Conservation (phyloP, 2,888 invertebrate genomes). For the Cerceris rybyensis region DNA sequence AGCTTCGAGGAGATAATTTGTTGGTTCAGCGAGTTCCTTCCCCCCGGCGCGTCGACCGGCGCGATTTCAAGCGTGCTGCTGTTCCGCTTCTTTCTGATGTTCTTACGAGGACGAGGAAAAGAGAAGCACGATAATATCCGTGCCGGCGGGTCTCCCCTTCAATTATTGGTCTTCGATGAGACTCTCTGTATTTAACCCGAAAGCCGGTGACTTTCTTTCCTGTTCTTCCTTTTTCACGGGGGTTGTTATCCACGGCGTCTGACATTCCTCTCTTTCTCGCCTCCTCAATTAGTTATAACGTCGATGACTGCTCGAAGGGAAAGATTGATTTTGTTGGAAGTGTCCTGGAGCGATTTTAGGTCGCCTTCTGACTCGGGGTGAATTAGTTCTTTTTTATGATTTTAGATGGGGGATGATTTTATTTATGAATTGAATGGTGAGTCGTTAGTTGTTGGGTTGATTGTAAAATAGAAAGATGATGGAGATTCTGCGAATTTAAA, state of each 20-base stretch:
- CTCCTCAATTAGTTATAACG: slow-evolving; percentile 26
- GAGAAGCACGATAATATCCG: slow-evolving; percentile 42
- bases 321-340: background rate
- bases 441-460: too few relatives aligned
- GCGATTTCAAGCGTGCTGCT: slow-evolving; percentile 44
- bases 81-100: slow-evolving; percentile 9
- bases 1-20: slow-evolving; percentile 61
- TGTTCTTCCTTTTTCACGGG: background rate
- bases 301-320: slow-evolving; percentile 1
- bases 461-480: background rate
- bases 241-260: background rate
- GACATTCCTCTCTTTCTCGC: slow-evolving; percentile 13
- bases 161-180: slow-evolving; percentile 62
- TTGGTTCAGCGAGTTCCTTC: slow-evolving; percentile 63
- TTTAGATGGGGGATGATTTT: too few relatives aligned
- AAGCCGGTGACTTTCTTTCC: slow-evolving; percentile 24
- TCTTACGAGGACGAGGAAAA: slow-evolving; percentile 25
- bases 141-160: slow-evolving; percentile 45
- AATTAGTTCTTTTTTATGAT: too few relatives aligned
- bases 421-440: too few relatives aligned
- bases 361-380: too few relatives aligned
- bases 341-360: background rate
- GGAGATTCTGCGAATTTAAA: background rate
- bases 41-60: slow-evolving; percentile 30
- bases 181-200: slow-evolving; percentile 49